Evolutionary conservation across 1,140 invertebrate genomes (phyloP).

Genomic region (Eupeodes corollae): DNA sequence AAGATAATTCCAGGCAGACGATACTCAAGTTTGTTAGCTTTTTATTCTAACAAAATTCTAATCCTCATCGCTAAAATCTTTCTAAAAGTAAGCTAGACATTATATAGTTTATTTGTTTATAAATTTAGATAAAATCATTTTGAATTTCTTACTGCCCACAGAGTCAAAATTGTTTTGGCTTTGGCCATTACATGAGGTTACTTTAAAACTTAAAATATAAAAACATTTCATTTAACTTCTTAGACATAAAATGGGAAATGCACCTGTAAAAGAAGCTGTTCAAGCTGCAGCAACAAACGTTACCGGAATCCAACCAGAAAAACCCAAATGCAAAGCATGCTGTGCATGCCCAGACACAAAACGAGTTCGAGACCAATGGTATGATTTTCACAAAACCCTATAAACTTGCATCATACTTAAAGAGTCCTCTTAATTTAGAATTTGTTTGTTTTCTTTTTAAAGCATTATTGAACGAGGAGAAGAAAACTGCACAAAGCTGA

Average conservation of each 20-base stretch:
- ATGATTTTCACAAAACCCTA: constrained; percentile 26
- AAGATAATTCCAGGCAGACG: too few relatives aligned
- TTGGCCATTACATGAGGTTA: too few relatives aligned
- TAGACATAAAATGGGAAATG: constrained; percentile 20
- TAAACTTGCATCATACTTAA: background rate
- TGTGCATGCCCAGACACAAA: constrained; percentile 98
- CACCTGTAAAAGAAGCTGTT: constrained; percentile 16
- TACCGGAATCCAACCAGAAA: constrained; percentile 34
- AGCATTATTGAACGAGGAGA: constrained; percentile 90
- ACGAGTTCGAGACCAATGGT: constrained; percentile 81
- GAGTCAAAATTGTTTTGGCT: too few relatives aligned
- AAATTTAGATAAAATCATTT: too few relatives aligned
- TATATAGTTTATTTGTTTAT: too few relatives aligned
- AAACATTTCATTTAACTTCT: too few relatives aligned
- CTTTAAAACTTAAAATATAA: too few relatives aligned
- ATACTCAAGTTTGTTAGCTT: too few relatives aligned
- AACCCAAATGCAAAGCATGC: constrained; percentile 80
- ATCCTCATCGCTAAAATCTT: too few relatives aligned
- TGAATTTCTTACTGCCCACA: too few relatives aligned
- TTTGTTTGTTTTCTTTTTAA: constrained; percentile 8
- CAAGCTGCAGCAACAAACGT: constrained; percentile 28
- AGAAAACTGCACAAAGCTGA: constrained; percentile 78
- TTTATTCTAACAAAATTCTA: too few relatives aligned
- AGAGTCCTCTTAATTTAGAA: background rate
- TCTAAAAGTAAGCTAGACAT: too few relatives aligned